These are phyloP conservation scores for Halcyon senegalensis DNA, from an alignment of 2,113 vertebrate species.

Conservation along the genomic window DNA sequence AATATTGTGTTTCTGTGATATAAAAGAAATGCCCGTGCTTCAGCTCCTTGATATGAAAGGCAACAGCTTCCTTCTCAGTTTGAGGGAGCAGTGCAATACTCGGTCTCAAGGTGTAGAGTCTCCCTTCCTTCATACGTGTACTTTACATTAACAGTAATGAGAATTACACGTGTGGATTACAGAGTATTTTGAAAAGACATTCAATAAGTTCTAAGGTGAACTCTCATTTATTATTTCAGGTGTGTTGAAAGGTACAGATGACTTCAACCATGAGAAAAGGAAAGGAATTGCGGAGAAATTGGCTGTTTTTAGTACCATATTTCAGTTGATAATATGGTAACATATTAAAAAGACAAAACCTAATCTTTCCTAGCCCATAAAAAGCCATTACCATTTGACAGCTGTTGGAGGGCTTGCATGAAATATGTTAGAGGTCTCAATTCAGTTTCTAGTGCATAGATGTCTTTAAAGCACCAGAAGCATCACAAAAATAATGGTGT, in stretches of 20 bases:
- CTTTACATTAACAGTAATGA: neutral
- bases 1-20: neutral
- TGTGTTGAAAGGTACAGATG: conserved; percentile 8
- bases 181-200: conserved; percentile 7
- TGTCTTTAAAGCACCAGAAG: neutral
- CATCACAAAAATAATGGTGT: neutral
- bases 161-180: neutral
- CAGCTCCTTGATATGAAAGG: conserved; percentile 1
- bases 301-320: neutral
- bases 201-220: neutral
- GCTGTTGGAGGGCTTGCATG: neutral
- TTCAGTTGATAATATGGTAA: neutral
- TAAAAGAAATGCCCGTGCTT: neutral
- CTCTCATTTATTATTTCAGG: conserved; percentile 10
- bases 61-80: conserved; percentile 24
- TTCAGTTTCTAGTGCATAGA: neutral
- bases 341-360: neutral
- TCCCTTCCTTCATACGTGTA: neutral
- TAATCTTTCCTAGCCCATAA: neutral
- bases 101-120: neutral
- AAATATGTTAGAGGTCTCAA: neutral
- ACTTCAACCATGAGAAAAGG: neutral
- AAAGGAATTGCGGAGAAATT: neutral
- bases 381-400: neutral
- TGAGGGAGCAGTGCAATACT: neutral